Percentiles rank a stretch among this genome's conserved stretches.
Evolutionary conservation across 1,140 invertebrate species (phyloP).

Genomic region (Metaphire vulgaris): DNA sequence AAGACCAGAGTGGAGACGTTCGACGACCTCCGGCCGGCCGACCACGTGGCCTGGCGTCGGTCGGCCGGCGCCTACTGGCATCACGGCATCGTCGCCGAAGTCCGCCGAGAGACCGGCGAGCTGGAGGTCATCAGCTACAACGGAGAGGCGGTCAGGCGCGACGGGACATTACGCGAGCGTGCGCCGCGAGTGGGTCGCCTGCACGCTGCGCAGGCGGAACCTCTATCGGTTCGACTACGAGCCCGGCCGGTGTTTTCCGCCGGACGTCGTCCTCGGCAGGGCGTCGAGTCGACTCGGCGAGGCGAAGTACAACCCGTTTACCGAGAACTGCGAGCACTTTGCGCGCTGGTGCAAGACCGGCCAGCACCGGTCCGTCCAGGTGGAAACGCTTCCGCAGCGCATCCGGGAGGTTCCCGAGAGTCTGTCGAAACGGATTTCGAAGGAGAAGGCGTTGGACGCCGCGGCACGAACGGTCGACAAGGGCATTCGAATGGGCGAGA

Average conservation of each 20-base stretch:
- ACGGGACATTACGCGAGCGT: not conserved
- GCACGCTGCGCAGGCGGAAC: not conserved
- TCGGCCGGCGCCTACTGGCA: not conserved
- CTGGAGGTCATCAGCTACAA: not conserved
- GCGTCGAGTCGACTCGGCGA: not conserved
- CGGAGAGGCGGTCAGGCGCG: not conserved
- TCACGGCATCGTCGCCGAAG: not conserved
- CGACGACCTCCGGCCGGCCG: not conserved
- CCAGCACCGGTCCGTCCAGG: constrained; percentile 11
- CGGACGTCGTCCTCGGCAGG: not conserved
- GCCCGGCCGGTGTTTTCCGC: not conserved
- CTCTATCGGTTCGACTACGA: not conserved
- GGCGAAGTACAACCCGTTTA: not conserved
- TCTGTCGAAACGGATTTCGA: not conserved
- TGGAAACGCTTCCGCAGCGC: not conserved
- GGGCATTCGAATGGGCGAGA: not conserved
- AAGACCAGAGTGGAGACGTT: not conserved
- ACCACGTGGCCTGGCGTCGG: not conserved
- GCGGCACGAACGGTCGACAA: not conserved
- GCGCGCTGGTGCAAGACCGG: constrained; percentile 8
- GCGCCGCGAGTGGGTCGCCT: not conserved
- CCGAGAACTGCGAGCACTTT: constrained; percentile 11
- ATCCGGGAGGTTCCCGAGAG: not conserved
- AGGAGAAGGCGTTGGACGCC: not conserved
- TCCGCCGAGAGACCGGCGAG: not conserved